Evolutionary conservation across 2,888 invertebrate genomes (phyloP), one percentile per base, ranked within the genome.

Genomic region (Napeogenes inachia): DNA sequence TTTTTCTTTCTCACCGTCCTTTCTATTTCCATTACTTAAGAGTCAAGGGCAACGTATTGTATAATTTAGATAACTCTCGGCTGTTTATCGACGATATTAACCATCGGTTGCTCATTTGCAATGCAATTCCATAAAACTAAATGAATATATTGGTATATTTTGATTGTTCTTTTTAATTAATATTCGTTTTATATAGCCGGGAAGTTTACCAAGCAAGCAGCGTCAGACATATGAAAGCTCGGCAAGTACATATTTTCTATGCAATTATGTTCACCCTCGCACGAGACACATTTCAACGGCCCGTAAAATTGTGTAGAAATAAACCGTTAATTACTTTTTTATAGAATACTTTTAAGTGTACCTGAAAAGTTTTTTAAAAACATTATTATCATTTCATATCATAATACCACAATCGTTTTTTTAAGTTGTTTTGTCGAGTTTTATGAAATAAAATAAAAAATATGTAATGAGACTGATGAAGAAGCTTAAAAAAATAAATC

Each of bases 201-300:
- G 64, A 59, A 69, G 6, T 47, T 57, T 59, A 61, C 60, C 63
- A 64, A 68, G 68, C 74, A 72, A 75, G 73, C 72, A 71, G 73
- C 65, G 68, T 71, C 75, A 80, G 80, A 80, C 84, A 78, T 81
- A 85, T 82, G 82, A 83, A 83, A 81, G 79, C 81, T 71, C 66
- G 67, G 65, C 68, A 63, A 68, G 77, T 74, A 79, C 78, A 83
- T 82, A 85, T 85, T 84, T 86, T 82, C 84, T 74, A 72, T 76
- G 75, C 75, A 76, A 79, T 79, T 76, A 78, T 71, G 68, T 65
- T 64, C 62, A 54, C 57, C 61, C 62, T 63, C 63, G 65, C 67
- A 65, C 69, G 66, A 70, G 66, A 63, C 68, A 67, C 65, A 63
- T 63, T 68, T 65, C 66, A 65, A 57, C 59, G 56, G 62, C 59